Evolutionary conservation across 2,888 invertebrate genomes (phyloP).

Genomic region (Tenthredo livida): DNA sequence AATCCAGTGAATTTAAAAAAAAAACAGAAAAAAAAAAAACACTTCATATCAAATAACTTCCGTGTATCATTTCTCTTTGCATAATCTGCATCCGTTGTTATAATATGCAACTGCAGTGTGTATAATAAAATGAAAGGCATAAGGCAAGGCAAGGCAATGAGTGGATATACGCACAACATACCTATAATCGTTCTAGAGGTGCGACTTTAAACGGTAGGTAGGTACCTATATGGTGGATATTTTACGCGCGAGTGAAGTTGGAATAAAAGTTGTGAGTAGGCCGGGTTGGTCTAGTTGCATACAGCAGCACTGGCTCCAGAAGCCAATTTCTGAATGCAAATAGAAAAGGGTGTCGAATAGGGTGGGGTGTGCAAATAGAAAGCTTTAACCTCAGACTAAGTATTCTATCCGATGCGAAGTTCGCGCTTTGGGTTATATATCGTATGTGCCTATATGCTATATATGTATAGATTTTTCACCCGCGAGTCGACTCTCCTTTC

Average conservation of each 20-base stretch:
- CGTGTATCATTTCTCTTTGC: too few species aligned
- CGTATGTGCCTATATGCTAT: not conserved
- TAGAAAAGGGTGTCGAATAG: slow-evolving; percentile 67
- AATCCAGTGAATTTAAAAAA: too few species aligned
- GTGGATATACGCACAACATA: not conserved
- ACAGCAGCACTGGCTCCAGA: slow-evolving; percentile 71
- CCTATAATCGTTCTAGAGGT: slow-evolving; percentile 1
- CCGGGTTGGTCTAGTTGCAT: slow-evolving; percentile 59
- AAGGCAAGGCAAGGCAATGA: not conserved
- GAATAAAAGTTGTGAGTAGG: not conserved
- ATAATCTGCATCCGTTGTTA: too few species aligned
- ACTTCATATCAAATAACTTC: too few species aligned
- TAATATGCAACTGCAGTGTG: too few species aligned
- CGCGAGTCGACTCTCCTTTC: slow-evolving; percentile 24
- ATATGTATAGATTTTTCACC: not conserved
- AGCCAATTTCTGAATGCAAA: slow-evolving; percentile 78
- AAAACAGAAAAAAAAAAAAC: too few species aligned
- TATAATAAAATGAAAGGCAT: too few species aligned
- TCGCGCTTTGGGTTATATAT: not conserved
- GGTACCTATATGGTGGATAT: not conserved
- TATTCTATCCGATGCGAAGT: slow-evolving; percentile 18
- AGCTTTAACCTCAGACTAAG: slow-evolving; percentile 58
- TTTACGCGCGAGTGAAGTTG: not conserved
- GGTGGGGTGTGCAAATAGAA: slow-evolving; percentile 75
- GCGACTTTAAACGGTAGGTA: slow-evolving; percentile 26